A percentile compares a stretch with the other conserved stretches of the same genome.
phyloP scores from a whole-genome alignment of 2,113 vertebrate species.

The Platysteira castanea region DNA sequence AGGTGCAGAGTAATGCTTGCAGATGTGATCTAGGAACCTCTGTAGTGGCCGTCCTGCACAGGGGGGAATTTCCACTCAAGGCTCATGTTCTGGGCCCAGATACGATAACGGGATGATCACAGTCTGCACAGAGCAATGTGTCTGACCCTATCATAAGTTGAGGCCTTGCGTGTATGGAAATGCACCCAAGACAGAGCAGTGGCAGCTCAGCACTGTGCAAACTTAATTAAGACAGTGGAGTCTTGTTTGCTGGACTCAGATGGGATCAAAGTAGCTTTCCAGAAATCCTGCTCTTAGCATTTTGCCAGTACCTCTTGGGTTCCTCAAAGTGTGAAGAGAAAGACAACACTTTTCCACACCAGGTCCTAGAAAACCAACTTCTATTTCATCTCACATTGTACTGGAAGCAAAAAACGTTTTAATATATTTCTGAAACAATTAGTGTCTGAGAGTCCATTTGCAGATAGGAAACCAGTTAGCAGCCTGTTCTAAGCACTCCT shows the following conservation, averaged over 20 bases:
- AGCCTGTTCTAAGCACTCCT: not conserved
- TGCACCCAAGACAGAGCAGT: not conserved
- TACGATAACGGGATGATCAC: not conserved
- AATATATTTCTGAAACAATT: not conserved
- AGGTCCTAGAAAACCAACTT: not conserved
- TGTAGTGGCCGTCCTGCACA: not conserved
- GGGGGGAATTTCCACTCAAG: not conserved
- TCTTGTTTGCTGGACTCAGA: not conserved
- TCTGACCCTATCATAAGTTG: not conserved
- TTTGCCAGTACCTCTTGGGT: not conserved
- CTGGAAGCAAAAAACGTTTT: not conserved
- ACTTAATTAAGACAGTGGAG: constrained; percentile 1
- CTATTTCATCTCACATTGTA: not conserved
- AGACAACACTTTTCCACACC: not conserved
- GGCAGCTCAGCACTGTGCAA: not conserved
- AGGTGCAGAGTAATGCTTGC: not conserved
- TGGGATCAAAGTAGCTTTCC: not conserved
- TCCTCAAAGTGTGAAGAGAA: not conserved
- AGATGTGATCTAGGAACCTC: not conserved
- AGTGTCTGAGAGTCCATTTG: not conserved
- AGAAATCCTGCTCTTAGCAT: not conserved
- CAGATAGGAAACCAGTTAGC: not conserved
- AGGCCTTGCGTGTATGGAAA: not conserved
- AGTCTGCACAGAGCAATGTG: not conserved
- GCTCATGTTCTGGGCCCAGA: not conserved